Percentiles rank a stretch among this genome's conserved stretches.
phyloP scores from a whole-genome alignment of 2,113 vertebrate species.

The Platysteira castanea region DNA sequence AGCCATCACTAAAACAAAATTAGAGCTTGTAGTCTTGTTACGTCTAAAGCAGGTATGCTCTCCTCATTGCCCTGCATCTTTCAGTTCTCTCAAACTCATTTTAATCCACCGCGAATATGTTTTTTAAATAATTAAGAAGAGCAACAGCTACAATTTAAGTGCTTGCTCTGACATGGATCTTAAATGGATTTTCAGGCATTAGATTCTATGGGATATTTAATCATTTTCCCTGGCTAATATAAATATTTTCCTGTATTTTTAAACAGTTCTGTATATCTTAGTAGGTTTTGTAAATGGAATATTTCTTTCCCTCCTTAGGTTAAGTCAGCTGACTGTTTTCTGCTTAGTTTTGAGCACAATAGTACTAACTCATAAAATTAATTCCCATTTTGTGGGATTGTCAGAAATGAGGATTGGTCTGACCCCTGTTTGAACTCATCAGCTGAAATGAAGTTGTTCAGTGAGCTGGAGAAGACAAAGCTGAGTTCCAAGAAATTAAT shows the following conservation, averaged over 20 bases:
- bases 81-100: background rate
- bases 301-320: conserved; percentile 2
- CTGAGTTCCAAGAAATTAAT: conserved; percentile 89
- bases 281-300: background rate
- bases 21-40: background rate
- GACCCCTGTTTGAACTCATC: conserved; percentile 98
- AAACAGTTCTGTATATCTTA: background rate
- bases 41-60: background rate
- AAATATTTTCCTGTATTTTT: background rate
- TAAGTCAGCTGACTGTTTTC: conserved; percentile 47
- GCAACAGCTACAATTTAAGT: background rate
- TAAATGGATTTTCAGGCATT: background rate
- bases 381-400: conserved; percentile 90
- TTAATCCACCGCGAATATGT: background rate
- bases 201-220: background rate
- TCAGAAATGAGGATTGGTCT: conserved; percentile 94
- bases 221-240: background rate
- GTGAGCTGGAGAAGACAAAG: conserved; percentile 98
- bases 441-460: conserved; percentile 99
- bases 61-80: background rate
- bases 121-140: conserved; percentile 1
- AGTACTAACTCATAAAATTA: conserved; percentile 87
- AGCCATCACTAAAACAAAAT: background rate
- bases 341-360: conserved; percentile 66
- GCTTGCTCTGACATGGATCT: background rate